phyloP scores from a whole-genome alignment of 2,888 invertebrate genomes.

The Pilophorus perplexus region DNA sequence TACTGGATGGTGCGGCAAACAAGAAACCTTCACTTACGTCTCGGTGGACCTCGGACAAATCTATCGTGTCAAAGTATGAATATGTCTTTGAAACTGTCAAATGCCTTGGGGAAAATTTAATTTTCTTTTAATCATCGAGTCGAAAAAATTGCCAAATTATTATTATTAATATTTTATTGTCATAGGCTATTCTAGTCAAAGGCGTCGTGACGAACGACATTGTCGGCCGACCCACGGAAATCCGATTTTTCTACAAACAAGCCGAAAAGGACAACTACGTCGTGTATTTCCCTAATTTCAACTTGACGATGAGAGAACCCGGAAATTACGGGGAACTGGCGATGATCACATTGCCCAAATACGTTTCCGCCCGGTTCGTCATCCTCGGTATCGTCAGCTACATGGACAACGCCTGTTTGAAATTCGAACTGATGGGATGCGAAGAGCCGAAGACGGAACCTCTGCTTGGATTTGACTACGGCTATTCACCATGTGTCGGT shows the following conservation, averaged over 20 bases:
- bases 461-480: slow-evolving; percentile 86
- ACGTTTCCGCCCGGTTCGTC: slow-evolving; percentile 89
- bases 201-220: slow-evolving; percentile 93
- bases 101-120: too few species aligned
- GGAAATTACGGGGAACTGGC: slow-evolving; percentile 95
- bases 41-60: slow-evolving; percentile 92
- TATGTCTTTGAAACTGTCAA: too few species aligned
- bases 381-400: slow-evolving; percentile 89
- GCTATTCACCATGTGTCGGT: slow-evolving; percentile 89
- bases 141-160: too few species aligned
- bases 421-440: slow-evolving; percentile 94
- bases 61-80: slow-evolving; percentile 71
- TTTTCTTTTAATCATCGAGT: neutral
- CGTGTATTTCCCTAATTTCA: slow-evolving; percentile 95
- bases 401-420: slow-evolving; percentile 93
- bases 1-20: slow-evolving; percentile 95
- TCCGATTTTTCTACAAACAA: slow-evolving; percentile 95
- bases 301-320: slow-evolving; percentile 90
- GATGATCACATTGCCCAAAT: slow-evolving; percentile 91
- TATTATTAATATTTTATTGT: too few species aligned
- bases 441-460: slow-evolving; percentile 81
- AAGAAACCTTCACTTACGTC: slow-evolving; percentile 93
- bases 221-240: slow-evolving; percentile 92
- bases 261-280: slow-evolving; percentile 91
- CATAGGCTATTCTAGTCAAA: slow-evolving; percentile 80